Conservation (phyloP, 2,113 vertebrate genomes). For the Pseudorasbora parva region DNA sequence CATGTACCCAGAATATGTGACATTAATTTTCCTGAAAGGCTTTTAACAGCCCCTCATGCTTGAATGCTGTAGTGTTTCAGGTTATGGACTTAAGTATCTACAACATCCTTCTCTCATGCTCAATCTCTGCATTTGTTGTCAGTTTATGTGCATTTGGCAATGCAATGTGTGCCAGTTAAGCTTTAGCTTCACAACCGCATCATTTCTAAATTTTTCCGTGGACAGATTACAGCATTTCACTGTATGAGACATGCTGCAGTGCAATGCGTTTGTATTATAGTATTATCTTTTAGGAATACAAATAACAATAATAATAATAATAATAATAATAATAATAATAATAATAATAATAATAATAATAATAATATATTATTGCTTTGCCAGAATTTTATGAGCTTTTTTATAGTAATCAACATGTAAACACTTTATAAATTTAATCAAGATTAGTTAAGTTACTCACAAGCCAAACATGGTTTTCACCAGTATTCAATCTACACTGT, state of each 20-base stretch:
- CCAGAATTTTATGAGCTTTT: not conserved
- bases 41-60: constrained; percentile 19
- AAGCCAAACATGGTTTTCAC: not conserved
- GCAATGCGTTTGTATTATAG: no score
- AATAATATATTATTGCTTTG: not conserved
- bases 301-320: no score
- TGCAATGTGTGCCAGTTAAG: not conserved
- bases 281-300: no score
- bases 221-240: not conserved
- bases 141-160: not conserved
- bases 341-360: no score
- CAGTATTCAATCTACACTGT: not conserved
- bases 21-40: constrained; percentile 14
- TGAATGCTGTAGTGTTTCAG: not conserved
- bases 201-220: not conserved
- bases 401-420: not conserved
- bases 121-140: not conserved
- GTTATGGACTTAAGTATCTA: not conserved
- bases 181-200: not conserved
- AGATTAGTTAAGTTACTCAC: not conserved
- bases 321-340: no score
- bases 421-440: not conserved
- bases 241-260: no score
- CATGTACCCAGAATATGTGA: not conserved
- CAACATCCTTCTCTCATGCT: not conserved